phyloP scores from a whole-genome alignment of 1,140 invertebrate species.

The Centruroides vittatus region DNA sequence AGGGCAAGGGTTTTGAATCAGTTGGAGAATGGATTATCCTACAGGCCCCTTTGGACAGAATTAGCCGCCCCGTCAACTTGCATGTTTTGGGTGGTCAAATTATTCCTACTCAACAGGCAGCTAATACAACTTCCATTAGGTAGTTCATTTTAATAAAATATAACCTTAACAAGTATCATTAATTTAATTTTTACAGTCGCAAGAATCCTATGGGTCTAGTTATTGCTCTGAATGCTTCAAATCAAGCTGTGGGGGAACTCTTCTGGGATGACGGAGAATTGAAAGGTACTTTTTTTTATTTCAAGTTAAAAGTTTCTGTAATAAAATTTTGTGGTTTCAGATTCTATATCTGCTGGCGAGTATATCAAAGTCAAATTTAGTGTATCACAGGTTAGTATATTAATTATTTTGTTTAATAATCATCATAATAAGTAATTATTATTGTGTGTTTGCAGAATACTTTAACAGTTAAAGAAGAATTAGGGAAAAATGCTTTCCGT shows the following conservation, averaged over 20 bases:
- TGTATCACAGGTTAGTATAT: conserved; percentile 3
- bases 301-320: not conserved
- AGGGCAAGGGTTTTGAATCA: not conserved
- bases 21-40: not conserved
- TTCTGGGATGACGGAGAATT: conserved; percentile 16
- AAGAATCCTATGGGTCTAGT: conserved; percentile 14
- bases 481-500: conserved; percentile 5
- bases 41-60: not conserved
- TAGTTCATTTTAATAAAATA: not conserved
- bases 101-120: not conserved
- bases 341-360: conserved; percentile 4
- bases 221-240: conserved; percentile 9
- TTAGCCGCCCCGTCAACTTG: not conserved
- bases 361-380: conserved; percentile 5
- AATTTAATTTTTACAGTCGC: conserved; percentile 1
- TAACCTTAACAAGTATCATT: too few relatives aligned
- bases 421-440: too few relatives aligned
- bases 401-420: not conserved
- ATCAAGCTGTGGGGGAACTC: conserved; percentile 7
- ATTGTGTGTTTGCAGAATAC: conserved; percentile 1
- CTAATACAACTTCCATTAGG: not conserved
- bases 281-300: not conserved
- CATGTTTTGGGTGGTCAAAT: not conserved
- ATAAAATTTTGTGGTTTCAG: not conserved
- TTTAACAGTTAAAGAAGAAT: conserved; percentile 3